Base-by-base conservation (phyloP, 2,113 vertebrate genomes). In the Neotragus pygmaeus region DNA sequence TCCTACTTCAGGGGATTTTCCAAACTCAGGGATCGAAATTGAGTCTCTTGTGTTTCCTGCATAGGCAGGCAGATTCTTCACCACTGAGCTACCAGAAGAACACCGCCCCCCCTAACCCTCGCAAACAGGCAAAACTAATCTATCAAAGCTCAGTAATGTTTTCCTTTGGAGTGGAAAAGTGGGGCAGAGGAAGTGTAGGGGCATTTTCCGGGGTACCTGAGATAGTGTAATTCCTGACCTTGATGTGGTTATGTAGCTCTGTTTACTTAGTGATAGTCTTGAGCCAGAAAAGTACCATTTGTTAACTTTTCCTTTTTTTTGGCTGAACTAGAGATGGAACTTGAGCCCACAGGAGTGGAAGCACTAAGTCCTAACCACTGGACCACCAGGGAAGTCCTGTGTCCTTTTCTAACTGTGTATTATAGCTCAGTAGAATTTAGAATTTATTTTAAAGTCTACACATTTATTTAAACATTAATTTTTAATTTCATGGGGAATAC, bases 51-150 rank as follows among this genome's bases (percentile, higher is more conserved):
- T 3, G 10, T 73, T 73, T 73, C 66, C 36, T 73, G 66, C 36
- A 73, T 25, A 39, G 66, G 36, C 66, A 73, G n/a, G 36, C n/a
- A 73, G 36, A 39, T 73, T 73, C 66, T 73, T 73, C 25, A 23
- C 66, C 36, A 25, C 66, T 73, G 66, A 73, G 21, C 66, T 36
- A 73, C n/a, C 66, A 73, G n/a, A 11, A 73, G 19, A 73, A 23
- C 5, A 73, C 3, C 3, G 2, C 14, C 33, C 33, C 58, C 60
- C 60, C 0, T 6, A 45, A 16, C 30, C 66, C 66, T n/a, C 0
- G 2, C n/a, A 39, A 39, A 73, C 19, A 73, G 53, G 7, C 87
- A 90, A 84, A 75, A 77, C 85, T 77, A n/a, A 83, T 77, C 45
- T 84, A n/a, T 45, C 51, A 80, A 75, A 73, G 4, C 2, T 90